Evolutionary conservation across 2,888 invertebrate species (phyloP).

Genomic region (Tetragonula carbonaria): DNA sequence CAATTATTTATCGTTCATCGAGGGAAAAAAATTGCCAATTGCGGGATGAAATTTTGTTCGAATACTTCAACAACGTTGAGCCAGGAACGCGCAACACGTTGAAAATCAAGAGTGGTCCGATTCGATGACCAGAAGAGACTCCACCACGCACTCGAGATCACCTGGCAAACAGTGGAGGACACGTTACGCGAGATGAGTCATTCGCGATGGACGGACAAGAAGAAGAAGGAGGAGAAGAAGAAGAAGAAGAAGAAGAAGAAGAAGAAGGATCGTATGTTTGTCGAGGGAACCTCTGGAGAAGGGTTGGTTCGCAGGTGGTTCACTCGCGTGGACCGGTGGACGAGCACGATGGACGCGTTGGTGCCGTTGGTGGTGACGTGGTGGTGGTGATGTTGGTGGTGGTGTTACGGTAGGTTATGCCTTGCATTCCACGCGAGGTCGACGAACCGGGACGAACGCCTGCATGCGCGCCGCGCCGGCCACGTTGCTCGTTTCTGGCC

Average conservation of each 20-base stretch:
- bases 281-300: conserved; percentile 33
- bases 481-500: conserved; percentile 73
- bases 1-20: too few relatives aligned
- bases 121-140: too few relatives aligned
- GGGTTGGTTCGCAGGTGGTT: conserved; percentile 73
- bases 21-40: too few relatives aligned
- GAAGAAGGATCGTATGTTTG: conserved; percentile 26
- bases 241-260: neutral
- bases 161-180: conserved; percentile 6
- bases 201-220: conserved; percentile 39
- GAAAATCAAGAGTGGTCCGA: too few relatives aligned
- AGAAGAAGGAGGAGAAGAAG: neutral
- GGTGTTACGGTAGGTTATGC: conserved; percentile 83
- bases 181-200: conserved; percentile 49
- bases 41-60: too few relatives aligned
- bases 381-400: conserved; percentile 74
- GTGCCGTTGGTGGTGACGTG: conserved; percentile 69
- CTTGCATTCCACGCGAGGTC: conserved; percentile 82
- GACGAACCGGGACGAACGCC: conserved; percentile 81
- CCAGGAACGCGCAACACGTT: too few relatives aligned
- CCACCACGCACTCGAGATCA: neutral
- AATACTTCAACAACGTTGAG: too few relatives aligned
- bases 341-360: conserved; percentile 43
- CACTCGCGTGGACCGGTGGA: conserved; percentile 37
- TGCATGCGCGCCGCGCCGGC: conserved; percentile 59